These are phyloP conservation scores for Porphyrio hochstetteri DNA, from an alignment of 2,113 vertebrate genomes.

Conservation along the genomic window DNA sequence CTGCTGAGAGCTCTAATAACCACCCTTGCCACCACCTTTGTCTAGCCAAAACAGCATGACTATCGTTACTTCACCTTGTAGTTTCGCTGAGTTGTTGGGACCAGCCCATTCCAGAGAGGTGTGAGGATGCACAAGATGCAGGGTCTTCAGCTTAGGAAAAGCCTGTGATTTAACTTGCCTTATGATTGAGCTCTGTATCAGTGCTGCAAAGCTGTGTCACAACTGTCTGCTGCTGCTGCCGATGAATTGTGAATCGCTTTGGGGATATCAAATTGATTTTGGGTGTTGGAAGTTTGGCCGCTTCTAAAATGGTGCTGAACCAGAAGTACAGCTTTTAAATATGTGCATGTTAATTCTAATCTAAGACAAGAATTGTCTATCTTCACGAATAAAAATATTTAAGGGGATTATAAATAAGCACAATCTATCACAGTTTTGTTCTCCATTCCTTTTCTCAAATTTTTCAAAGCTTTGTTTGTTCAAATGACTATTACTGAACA, in stretches of 20 bases:
- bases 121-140: background rate
- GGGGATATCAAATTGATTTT: background rate
- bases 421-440: background rate
- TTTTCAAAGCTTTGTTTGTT: background rate
- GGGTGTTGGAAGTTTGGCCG: background rate
- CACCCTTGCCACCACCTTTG: background rate
- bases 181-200: background rate
- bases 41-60: background rate
- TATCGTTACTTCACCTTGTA: background rate
- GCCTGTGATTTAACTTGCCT: background rate
- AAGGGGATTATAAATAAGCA: background rate
- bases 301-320: background rate
- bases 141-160: background rate
- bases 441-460: background rate
- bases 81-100: background rate
- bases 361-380: background rate
- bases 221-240: background rate
- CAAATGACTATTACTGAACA: background rate
- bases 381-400: background rate
- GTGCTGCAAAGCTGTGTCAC: rapidly evolving
- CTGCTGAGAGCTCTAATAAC: background rate
- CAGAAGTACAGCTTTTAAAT: background rate
- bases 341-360: background rate
- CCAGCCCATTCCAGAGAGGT: background rate
- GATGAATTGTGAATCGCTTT: background rate